Evolutionary conservation across 2,888 invertebrate species (phyloP).

Genomic region (Nomada fucata): DNA sequence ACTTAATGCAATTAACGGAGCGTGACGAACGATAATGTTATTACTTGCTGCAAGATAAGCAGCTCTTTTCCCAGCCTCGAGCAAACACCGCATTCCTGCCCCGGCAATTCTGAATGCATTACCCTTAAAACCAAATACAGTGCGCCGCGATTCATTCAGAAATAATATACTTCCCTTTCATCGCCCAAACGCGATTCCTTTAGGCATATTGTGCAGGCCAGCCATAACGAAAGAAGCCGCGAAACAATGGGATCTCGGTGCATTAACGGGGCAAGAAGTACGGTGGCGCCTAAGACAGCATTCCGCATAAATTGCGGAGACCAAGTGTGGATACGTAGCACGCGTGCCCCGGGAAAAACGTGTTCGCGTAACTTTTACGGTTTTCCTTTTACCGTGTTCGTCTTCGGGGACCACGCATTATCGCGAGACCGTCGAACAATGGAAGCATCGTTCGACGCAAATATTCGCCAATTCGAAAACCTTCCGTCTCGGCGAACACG

Average conservation of each 20-base stretch:
- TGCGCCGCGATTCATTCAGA: not conserved
- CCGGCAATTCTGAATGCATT: not conserved
- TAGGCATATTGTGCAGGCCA: not conserved
- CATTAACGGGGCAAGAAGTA: constrained; percentile 15
- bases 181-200: not conserved
- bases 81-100: not conserved
- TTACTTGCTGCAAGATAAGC: not conserved
- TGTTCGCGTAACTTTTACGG: constrained; percentile 47
- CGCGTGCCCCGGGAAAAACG: constrained; percentile 52
- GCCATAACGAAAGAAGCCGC: not conserved
- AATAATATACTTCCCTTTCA: not conserved
- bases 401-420: constrained; percentile 32
- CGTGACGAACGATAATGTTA: not conserved
- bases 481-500: too few species aligned
- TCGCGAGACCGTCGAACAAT: not conserved
- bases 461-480: too few species aligned
- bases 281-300: constrained; percentile 60
- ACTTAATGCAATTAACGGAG: constrained; percentile 14
- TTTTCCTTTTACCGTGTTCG: constrained; percentile 25
- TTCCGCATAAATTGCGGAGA: constrained; percentile 69
- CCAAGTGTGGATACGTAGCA: constrained; percentile 30
- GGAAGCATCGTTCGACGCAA: not conserved
- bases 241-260: not conserved
- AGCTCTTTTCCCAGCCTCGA: not conserved
- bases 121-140: not conserved